Evolutionary conservation across 2,797 vertebrate genomes (phyloP).

Genomic region (Sebastes jordani): DNA sequence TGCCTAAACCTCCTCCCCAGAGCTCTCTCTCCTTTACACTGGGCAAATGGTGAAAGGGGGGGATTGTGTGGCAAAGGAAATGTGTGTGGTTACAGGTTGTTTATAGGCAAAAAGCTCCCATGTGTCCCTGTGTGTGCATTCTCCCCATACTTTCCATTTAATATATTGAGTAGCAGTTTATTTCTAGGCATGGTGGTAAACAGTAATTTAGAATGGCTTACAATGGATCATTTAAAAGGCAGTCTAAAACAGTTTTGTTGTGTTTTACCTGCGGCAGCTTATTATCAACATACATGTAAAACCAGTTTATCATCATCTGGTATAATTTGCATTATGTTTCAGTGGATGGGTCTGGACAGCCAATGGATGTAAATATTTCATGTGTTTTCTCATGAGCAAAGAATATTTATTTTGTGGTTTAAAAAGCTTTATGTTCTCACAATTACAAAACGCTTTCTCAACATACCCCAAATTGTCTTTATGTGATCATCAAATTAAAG

Average conservation of each 20-base stretch:
- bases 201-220: neutral
- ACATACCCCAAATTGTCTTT: neutral
- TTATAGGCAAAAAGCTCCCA: conserved; percentile 48
- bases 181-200: conserved; percentile 7
- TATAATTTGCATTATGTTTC: neutral
- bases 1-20: neutral
- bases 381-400: neutral
- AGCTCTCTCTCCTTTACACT: neutral
- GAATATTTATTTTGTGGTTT: neutral
- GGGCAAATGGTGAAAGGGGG: conserved; percentile 43
- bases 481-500: neutral
- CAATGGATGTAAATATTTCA: neutral
- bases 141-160: conserved; percentile 47
- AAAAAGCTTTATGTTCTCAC: neutral
- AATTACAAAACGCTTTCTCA: neutral
- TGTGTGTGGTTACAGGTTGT: conserved; percentile 22
- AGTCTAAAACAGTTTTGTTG: neutral
- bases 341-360: fast-evolving
- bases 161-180: conserved; percentile 11
- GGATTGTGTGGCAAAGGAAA: conserved; percentile 51
- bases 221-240: conserved; percentile 17
- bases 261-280: neutral
- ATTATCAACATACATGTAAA: neutral
- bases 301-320: neutral
- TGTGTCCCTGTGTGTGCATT: conserved; percentile 48